Conservation (phyloP, 2,797 vertebrate genomes). For the Malurus leucopterus region DNA sequence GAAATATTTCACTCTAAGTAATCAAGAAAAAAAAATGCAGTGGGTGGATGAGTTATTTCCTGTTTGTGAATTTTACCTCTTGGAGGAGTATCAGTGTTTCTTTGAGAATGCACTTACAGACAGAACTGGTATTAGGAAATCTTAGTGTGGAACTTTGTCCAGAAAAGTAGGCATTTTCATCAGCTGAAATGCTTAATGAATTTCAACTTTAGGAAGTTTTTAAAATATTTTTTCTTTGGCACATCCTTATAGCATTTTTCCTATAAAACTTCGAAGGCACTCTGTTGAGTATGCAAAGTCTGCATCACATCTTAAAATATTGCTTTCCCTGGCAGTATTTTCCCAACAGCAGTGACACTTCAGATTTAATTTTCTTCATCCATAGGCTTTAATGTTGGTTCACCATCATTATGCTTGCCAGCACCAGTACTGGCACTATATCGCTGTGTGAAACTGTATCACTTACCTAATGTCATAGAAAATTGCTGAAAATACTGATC, state of each 20-base stretch:
- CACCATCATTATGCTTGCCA: conserved; percentile 27
- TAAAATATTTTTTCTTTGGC: conserved; percentile 15
- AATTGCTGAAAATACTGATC: conserved; percentile 48
- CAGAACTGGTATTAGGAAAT: neutral
- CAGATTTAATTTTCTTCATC: conserved; percentile 51
- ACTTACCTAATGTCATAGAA: conserved; percentile 44
- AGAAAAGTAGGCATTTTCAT: neutral
- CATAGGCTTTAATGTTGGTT: conserved; percentile 45
- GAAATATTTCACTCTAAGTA: neutral
- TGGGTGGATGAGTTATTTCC: neutral
- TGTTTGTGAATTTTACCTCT: neutral
- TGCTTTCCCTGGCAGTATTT: conserved; percentile 51
- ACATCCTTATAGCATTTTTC: conserved; percentile 14
- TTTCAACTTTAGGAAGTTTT: conserved; percentile 8
- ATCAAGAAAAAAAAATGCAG: neutral
- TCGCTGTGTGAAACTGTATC: conserved; percentile 18
- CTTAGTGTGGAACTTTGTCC: neutral
- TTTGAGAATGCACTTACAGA: neutral
- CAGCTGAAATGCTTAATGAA: conserved; percentile 13
- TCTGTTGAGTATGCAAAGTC: conserved; percentile 31
- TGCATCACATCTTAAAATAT: conserved; percentile 43
- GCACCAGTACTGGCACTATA: conserved; percentile 10
- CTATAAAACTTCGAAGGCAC: neutral
- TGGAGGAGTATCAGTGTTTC: neutral
- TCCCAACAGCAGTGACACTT: conserved; percentile 46